Base-by-base conservation (phyloP, 2,797 vertebrate species). In the Lerista edwardsae region DNA sequence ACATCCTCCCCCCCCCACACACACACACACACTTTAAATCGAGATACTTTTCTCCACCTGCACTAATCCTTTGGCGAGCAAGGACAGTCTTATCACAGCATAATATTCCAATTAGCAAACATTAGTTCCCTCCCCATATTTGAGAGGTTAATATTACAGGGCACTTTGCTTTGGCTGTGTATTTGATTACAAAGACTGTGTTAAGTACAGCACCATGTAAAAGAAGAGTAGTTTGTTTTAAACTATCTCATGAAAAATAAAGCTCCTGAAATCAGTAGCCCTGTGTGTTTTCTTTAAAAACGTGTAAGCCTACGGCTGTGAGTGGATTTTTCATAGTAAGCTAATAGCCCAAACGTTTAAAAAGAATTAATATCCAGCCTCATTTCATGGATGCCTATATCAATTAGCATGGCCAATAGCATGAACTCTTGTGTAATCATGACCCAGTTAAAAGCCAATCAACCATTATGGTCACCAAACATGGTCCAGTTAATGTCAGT, bases 41-140 rank as follows among this genome's bases (percentile, higher is more conserved):
- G 90, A 91, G 79, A 87, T 86, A 87, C 81, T 85, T 92, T 89
- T 92, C 64, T 78, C 83, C 79, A 90, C 88, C 75, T 72, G 85
- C 81, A 51, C 89, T 86, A 59, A 91, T 89, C 79, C 86, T 84
- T 75, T 29, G 1, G 86, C 83, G 69, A 61, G 78, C 59, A 0
- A 78, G 84, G 74, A 71, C 79, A 84, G 83, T 47, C 87, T 1
- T 89, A 75, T 4, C 11, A 23, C 78, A 86, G 90, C 75, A 88
- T 81, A 84, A 72, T 84, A 87, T 74, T 91, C 84, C 93, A 90
- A 71, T 91, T 87, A 85, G 36, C 1, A 0, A 31, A 71, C 81
- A 17, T n/a, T 76, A 2, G 0, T 65, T 82, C 84, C 23, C 47
- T 5, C 44, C 0, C 0, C n/a, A 0, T 0, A 12, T 85, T 51